These are phyloP conservation scores for Branchellion lobata DNA, from an alignment of 2,888 invertebrate genomes.

Conservation along the genomic window DNA sequence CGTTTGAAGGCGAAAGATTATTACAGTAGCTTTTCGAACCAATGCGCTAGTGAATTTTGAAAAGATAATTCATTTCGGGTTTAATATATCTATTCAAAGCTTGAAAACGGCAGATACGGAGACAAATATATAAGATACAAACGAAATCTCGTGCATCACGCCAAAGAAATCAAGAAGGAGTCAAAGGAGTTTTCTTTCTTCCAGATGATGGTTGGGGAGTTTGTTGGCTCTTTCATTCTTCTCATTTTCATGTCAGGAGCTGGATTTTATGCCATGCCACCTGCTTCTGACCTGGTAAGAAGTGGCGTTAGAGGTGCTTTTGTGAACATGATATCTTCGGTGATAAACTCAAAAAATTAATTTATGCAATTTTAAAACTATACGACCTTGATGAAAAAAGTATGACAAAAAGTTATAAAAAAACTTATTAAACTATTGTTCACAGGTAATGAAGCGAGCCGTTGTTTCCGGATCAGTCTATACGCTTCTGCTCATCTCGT, in stretches of 20 bases:
- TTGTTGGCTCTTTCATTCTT: neutral
- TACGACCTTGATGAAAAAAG: neutral
- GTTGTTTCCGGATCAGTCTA: neutral
- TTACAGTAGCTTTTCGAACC: no score
- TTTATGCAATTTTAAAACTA: neutral
- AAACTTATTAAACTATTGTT: neutral
- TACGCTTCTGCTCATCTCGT: neutral
- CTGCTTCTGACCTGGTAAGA: neutral
- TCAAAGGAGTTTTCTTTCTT: conserved; percentile 5
- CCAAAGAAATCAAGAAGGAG: neutral
- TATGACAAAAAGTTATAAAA: neutral
- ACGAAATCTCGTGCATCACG: neutral
- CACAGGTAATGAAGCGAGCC: conserved; percentile 7
- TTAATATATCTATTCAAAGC: no score
- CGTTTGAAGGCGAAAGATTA: no score
- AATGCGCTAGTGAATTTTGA: no score
- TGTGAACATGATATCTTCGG: no score
- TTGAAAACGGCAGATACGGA: neutral
- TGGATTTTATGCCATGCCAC: neutral
- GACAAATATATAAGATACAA: neutral
- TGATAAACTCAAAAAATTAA: neutral
- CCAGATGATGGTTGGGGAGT: conserved; percentile 1
- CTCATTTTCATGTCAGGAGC: neutral
- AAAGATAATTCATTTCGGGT: no score
- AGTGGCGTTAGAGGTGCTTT: no score